Conservation (phyloP, 2,888 invertebrate genomes). For the Hyposoter dolosus region DNA sequence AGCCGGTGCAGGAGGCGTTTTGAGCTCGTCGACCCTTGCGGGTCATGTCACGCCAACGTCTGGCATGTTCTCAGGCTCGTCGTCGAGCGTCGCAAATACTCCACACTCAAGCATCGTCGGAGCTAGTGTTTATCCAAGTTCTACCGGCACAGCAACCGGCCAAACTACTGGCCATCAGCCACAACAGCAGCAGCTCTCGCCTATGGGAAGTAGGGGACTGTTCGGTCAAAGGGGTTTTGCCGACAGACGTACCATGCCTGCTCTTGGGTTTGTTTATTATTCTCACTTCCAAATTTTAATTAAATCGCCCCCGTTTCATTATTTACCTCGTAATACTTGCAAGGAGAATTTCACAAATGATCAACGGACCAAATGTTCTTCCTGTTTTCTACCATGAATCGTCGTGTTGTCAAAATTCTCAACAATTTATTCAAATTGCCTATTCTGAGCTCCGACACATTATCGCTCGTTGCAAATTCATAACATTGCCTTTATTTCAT, state of each 20-base stretch:
- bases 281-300: neutral
- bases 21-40: slow-evolving; percentile 87
- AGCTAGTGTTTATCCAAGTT: slow-evolving; percentile 82
- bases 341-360: neutral
- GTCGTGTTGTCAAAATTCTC: neutral
- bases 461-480: neutral
- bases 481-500: neutral
- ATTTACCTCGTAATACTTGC: neutral
- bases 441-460: neutral
- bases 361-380: neutral
- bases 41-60: slow-evolving; percentile 92
- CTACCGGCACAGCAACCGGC: slow-evolving; percentile 80
- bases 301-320: neutral
- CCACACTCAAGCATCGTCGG: slow-evolving; percentile 82
- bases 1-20: slow-evolving; percentile 89
- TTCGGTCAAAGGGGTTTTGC: slow-evolving; percentile 94
- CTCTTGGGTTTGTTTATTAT: slow-evolving; percentile 85
- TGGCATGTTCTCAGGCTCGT: slow-evolving; percentile 87
- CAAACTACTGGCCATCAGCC: slow-evolving; percentile 83
- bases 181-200: slow-evolving; percentile 86
- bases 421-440: neutral
- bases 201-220: slow-evolving; percentile 88
- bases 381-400: neutral
- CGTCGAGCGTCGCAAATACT: slow-evolving; percentile 82
- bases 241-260: slow-evolving; percentile 89